phyloP scores from a whole-genome alignment of 2,888 invertebrate genomes.

The Dryomyza anilis region DNA sequence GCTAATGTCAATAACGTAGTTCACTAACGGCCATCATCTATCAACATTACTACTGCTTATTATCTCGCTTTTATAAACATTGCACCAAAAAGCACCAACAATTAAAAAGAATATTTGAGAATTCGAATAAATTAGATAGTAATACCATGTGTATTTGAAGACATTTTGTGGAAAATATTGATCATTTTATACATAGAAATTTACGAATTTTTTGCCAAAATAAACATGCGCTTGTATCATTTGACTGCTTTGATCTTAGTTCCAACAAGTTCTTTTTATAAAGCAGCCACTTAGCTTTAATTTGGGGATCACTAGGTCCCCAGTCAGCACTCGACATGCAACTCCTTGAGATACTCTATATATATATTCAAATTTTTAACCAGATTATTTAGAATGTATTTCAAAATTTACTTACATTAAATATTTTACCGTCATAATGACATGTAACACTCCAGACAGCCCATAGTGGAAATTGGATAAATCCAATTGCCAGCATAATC shows the following conservation, averaged over 20 bases:
- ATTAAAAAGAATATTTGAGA: too few species aligned
- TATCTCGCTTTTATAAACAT: too few species aligned
- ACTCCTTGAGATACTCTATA: conserved; percentile 32
- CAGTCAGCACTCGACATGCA: conserved; percentile 34
- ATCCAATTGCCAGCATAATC: conserved; percentile 27
- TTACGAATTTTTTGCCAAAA: conserved; percentile 36
- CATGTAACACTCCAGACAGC: conserved; percentile 30
- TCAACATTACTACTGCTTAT: too few species aligned
- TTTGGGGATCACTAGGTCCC: conserved; percentile 38
- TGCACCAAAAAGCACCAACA: too few species aligned
- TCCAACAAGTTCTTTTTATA: conserved; percentile 35
- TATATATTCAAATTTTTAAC: too few species aligned
- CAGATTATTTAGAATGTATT: too few species aligned
- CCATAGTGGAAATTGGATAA: conserved; percentile 28
- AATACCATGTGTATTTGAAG: too few species aligned
- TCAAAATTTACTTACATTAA: conserved; percentile 35
- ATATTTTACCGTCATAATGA: conserved; percentile 27
- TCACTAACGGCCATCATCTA: too few species aligned
- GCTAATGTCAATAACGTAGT: too few species aligned
- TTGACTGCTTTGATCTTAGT: conserved; percentile 18
- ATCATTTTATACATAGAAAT: too few species aligned
- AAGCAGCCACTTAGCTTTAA: conserved; percentile 35
- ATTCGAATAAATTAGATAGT: too few species aligned
- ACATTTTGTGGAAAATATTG: too few species aligned
- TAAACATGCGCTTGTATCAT: conserved; percentile 24